Percentiles rank a stretch among this genome's conserved stretches.
Evolutionary conservation across 1,140 invertebrate genomes (phyloP).

Genomic region (Saccostrea echinata): DNA sequence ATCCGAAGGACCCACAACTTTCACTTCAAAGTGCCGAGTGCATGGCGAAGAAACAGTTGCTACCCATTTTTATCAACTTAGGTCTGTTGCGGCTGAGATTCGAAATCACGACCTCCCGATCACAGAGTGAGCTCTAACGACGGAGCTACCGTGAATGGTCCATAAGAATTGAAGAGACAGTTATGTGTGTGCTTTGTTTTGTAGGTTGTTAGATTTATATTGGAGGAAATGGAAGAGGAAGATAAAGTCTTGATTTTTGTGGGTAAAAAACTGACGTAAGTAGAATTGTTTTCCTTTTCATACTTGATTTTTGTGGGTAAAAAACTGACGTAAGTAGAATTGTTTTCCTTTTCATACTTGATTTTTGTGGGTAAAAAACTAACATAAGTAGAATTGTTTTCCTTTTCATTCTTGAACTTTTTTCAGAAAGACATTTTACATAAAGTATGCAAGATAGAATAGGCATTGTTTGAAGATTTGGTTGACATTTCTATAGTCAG

Average conservation of each 20-base stretch:
- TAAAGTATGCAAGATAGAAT: neutral
- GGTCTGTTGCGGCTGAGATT: too few relatives aligned
- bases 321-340: conserved; percentile 83
- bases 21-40: too few relatives aligned
- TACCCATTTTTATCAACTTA: too few relatives aligned
- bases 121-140: too few relatives aligned
- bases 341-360: neutral
- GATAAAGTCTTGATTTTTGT: conserved; percentile 95
- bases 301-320: neutral
- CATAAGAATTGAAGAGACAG: too few relatives aligned
- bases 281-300: conserved; percentile 37
- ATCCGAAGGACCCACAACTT: too few relatives aligned
- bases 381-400: conserved; percentile 70
- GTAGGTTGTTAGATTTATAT: conserved; percentile 83
- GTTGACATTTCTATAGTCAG: too few relatives aligned
- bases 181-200: conserved; percentile 9
- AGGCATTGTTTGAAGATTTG: too few relatives aligned
- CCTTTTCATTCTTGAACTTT: neutral
- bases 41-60: too few relatives aligned
- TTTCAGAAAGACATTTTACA: too few relatives aligned
- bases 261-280: conserved; percentile 86
- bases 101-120: too few relatives aligned
- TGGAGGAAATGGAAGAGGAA: conserved; percentile 83
- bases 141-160: too few relatives aligned
- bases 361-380: conserved; percentile 81